Evolutionary conservation across 2,888 invertebrate species (phyloP), one percentile per base, ranked within the genome.

Genomic region (Tholera decimalis): DNA sequence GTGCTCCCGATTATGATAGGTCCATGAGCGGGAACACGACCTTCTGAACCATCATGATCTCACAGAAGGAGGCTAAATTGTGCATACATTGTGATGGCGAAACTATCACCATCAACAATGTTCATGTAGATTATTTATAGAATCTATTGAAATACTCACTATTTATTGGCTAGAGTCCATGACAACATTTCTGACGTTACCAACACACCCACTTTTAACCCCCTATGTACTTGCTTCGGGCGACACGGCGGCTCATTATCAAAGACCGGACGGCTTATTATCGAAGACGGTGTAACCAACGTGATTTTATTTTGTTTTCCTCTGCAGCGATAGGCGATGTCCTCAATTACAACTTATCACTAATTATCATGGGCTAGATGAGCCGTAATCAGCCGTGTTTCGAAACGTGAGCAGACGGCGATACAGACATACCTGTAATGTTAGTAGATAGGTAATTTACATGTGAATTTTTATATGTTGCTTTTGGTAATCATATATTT

Each of bases 301-400:
- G 49, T 72, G 35, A 55, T 61, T 60, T 41, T 20, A 41, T 57
- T 35, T 44, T 65, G 55, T 56, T 53, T 55, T 53, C 24, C 37
- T 33, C 30, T 57, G 39, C 11, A 28, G 28, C 46, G 49, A 49
- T 26, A 57, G 15, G n/a, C 58, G 63, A 43, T 73, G 85, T 61
- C 85, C 85, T 83, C 80, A 83, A 82, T 85, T 76, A 35, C 33
- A 76, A 39, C 22, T 77, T 83, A 85, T 85, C 85, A 55, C 18
- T 65, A 50, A 58, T 73, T 63, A 76, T 80, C 80, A 64, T 73
- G 68, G 68, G 73, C 79, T 83, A 76, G 77, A 82, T 84, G 80
- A 75, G 37, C 57, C 18, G 57, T 72, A 77, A n/a, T 77, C 55
- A 64, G 33, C 26, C 44, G 54, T 69, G 61, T 58, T 65, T 26